Percentiles rank a stretch among this genome's conserved stretches.
Evolutionary conservation across 2,888 invertebrate genomes (phyloP).

Genomic region (Antheraea yamamai): DNA sequence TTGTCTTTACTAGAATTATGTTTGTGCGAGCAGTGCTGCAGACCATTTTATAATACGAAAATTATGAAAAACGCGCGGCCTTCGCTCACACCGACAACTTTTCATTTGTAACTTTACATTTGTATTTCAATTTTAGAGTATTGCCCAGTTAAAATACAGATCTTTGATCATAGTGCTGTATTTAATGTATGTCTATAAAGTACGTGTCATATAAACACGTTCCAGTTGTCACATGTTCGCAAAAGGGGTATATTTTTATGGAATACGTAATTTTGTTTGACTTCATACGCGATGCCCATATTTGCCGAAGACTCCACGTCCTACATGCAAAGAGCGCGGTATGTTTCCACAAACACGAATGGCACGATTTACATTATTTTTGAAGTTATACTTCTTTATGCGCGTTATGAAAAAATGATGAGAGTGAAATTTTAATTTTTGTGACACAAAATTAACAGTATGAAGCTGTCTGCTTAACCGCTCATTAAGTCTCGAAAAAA

Average conservation of each 20-base stretch:
- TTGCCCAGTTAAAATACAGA: not conserved
- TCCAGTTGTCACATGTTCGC: conserved; percentile 65
- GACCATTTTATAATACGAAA: too few species aligned
- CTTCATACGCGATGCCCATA: conserved; percentile 82
- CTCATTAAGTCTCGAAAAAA: too few species aligned
- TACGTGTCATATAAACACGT: conserved; percentile 44
- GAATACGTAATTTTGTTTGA: conserved; percentile 82
- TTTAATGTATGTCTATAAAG: conserved; percentile 15
- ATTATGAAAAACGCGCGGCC: too few species aligned
- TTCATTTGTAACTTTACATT: too few species aligned
- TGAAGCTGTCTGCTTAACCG: too few species aligned
- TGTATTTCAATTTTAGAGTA: not conserved
- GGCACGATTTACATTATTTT: conserved; percentile 23
- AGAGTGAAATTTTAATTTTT: too few species aligned
- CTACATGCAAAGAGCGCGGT: conserved; percentile 72
- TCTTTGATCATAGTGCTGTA: conserved; percentile 10
- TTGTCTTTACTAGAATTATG: too few species aligned
- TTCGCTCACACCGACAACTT: too few species aligned
- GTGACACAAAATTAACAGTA: too few species aligned
- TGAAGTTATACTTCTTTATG: too few species aligned
- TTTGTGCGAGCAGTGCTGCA: too few species aligned
- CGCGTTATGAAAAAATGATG: too few species aligned
- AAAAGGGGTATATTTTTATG: conserved; percentile 81
- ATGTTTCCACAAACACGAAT: conserved; percentile 46
- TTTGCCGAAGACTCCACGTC: conserved; percentile 76